Evolutionary conservation across 2,888 invertebrate genomes (phyloP), one percentile per base, ranked within the genome.

Genomic region (Troides oblongomaculatus): DNA sequence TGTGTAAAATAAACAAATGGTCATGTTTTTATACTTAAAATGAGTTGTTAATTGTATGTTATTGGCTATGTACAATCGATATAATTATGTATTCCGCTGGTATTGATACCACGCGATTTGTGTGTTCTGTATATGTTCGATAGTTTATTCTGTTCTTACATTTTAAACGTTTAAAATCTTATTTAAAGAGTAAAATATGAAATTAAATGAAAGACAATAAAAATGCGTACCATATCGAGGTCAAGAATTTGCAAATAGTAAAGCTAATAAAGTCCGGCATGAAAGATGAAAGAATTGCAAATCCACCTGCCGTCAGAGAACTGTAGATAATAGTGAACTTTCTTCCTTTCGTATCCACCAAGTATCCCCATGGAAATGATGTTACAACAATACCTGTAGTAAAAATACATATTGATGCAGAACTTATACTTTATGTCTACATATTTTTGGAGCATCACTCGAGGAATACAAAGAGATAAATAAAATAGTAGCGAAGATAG

Each of bases 311-410:
- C 0, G 75, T 76, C 2, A 86, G 36, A 0, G 91, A 86, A 63
- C 89, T 87, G 58, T 86, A 83, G 30, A 94, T 85, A 0, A 94
- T 70, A 1, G 94, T 89, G 46, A 81, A 87, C 75, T 95, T 94
- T 39, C 97, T 93, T 0, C 97, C 97, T 73, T 93, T 79, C 0
- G 94, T 94, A 82, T 97, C 97, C 0, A 97, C 96, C 63, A 96
- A 84, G 59, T 95, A 94, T 14, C 97, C 97, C 96, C 97, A 97
- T 2, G 96, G 91, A 81, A 96, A 95, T 1, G 97, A 96, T 71
- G 97, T 96, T 18, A 94, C 68, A 0, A 95, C 94, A 10, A 96
- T 94, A 74, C 96, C 94, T 94, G 77, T 17, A 57, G 57, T 56
- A 5, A 14, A 84, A 81, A 70, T 2, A 17, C 18, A 50, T 17